A percentile compares a stretch with the other conserved stretches of the same genome.
These are phyloP conservation scores for Pristionchus arcanus DNA, from an alignment of 2,888 invertebrate genomes.

Conservation along the genomic window DNA sequence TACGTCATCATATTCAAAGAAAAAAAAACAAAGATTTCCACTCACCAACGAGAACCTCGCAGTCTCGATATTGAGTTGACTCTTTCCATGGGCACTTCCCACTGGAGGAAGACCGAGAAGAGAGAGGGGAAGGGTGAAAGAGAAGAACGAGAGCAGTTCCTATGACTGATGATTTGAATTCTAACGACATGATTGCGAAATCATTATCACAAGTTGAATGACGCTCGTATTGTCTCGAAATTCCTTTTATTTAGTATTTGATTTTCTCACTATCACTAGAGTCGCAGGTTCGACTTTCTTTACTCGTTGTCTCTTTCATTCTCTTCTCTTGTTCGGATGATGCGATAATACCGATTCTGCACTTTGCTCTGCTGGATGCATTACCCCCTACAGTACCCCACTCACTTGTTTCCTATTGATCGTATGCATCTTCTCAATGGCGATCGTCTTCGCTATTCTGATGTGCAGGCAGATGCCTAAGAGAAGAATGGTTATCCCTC, in stretches of 20 bases:
- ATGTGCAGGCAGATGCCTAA: slow-evolving; percentile 44
- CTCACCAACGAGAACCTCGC: slow-evolving; percentile 55
- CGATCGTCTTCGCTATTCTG: slow-evolving; percentile 32
- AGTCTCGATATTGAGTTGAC: slow-evolving; percentile 51
- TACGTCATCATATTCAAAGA: too few relatives aligned
- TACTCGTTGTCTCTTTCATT: too few relatives aligned
- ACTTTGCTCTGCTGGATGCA: too few relatives aligned
- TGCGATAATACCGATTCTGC: too few relatives aligned
- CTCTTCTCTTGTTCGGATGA: too few relatives aligned
- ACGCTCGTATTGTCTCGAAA: too few relatives aligned
- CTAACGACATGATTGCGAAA: too few relatives aligned
- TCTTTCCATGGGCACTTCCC: slow-evolving; percentile 51
- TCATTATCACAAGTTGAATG: too few relatives aligned
- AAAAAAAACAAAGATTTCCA: neutral
- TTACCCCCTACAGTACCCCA: neutral
- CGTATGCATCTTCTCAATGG: slow-evolving; percentile 56
- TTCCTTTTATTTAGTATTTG: too few relatives aligned
- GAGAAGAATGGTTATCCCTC: too few relatives aligned
- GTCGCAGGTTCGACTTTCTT: too few relatives aligned
- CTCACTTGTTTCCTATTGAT: slow-evolving; percentile 55
- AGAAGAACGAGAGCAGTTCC: slow-evolving; percentile 52
- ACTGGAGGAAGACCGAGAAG: slow-evolving; percentile 53
- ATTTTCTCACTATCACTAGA: too few relatives aligned
- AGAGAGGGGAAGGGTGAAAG: slow-evolving; percentile 5
- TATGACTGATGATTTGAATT: neutral